Evolutionary conservation across 2,888 invertebrate genomes (phyloP).

Genomic region (Phlogophora meticulosa): DNA sequence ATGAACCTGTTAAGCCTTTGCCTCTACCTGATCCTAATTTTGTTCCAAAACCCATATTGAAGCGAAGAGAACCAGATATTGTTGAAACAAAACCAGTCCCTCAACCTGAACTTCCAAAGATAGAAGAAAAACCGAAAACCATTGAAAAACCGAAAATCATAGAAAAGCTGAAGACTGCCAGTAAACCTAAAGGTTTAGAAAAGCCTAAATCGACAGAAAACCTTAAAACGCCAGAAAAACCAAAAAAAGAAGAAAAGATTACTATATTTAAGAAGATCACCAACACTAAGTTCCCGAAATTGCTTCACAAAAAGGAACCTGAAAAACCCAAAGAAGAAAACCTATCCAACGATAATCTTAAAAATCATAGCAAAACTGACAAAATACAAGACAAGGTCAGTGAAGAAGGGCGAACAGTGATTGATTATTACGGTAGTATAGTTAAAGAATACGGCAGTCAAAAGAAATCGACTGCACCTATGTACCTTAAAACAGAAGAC

Average conservation of each 20-base stretch:
- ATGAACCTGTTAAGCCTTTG: slow-evolving; percentile 91
- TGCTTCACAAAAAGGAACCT: slow-evolving; percentile 82
- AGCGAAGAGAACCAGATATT: slow-evolving; percentile 87
- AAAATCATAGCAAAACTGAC: slow-evolving; percentile 71
- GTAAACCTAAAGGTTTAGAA: slow-evolving; percentile 70
- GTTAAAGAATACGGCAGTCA: slow-evolving; percentile 93
- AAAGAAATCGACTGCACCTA: slow-evolving; percentile 86
- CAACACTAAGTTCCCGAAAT: slow-evolving; percentile 84
- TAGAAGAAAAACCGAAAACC: slow-evolving; percentile 63
- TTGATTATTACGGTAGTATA: slow-evolving; percentile 95
- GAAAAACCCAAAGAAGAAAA: slow-evolving; percentile 71
- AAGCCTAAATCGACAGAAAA: slow-evolving; percentile 68
- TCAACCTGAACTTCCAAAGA: slow-evolving; percentile 62
- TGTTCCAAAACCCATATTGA: slow-evolving; percentile 95
- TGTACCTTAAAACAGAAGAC: slow-evolving; percentile 92
- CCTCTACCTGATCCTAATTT: slow-evolving; percentile 93
- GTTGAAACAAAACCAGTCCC: slow-evolving; percentile 66
- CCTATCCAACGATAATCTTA: slow-evolving; percentile 62
- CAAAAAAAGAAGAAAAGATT: slow-evolving; percentile 82
- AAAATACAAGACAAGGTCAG: slow-evolving; percentile 82
- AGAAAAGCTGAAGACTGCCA: slow-evolving; percentile 68
- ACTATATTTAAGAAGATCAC: slow-evolving; percentile 85
- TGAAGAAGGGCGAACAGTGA: slow-evolving; percentile 93
- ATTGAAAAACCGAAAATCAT: slow-evolving; percentile 65
- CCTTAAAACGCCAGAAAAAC: slow-evolving; percentile 68